Evolutionary conservation across 2,797 vertebrate species (phyloP), one percentile per base, ranked within the genome.

Genomic region (Remorina albescens): DNA sequence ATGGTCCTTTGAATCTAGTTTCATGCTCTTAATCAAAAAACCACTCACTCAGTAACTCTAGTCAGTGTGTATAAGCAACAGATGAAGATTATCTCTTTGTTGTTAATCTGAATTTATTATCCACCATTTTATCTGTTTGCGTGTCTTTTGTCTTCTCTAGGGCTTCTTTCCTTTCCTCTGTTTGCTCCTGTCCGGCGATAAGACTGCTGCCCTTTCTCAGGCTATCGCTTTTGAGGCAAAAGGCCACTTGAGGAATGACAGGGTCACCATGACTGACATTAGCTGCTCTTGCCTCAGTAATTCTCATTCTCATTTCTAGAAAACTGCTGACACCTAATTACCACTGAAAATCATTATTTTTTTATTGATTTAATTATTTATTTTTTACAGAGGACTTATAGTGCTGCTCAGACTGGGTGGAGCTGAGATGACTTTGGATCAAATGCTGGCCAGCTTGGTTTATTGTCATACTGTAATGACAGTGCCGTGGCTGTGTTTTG

Each of bases 161-260:
- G 59, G 59, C 72, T 59, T 77, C 63, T 41, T 37, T 36, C 23
- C 32, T 54, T 30, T 71, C 69, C 30, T 49, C 71, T 19, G 30
- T 74, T 16, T 56, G 75, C 81, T 82, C 71, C 77, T 50, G 47
- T 59, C 28, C 3, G 7, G 42, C 86, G 90, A 91, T 91, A 93
- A 93, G 89, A 89, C 84, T 84, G 74, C 74, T 87, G 83, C 73
- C 83, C 71, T 86, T 88, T 92, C 88, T 87, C 86, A 88, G 87
- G 86, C 89, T 88, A 88, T 92, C 88, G 53, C 86, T 90, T 49
- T 64, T 36, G 51, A 89, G 82, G 86, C 88, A 88, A 86, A 91
- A 84, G 87, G 85, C 82, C 89, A 88, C 89, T 93, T 86, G 80
- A 90, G 82, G 87, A 91, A 89, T 89, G 89, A 89, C 90, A 77